These are phyloP conservation scores for Phrynosoma blainvillii DNA, from an alignment of 2,113 vertebrate species.

Conservation along the genomic window DNA sequence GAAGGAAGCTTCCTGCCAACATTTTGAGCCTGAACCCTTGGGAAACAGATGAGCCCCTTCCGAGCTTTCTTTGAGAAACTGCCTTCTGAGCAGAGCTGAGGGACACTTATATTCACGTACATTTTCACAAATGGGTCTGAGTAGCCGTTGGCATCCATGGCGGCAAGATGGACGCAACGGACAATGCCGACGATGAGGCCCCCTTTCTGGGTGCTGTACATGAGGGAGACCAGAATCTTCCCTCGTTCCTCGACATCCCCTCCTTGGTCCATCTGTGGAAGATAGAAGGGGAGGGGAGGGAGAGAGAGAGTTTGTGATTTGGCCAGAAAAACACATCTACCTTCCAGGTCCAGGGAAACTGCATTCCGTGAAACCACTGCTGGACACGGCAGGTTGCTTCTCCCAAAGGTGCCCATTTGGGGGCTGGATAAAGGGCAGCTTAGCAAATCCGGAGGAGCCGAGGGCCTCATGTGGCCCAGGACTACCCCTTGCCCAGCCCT, in stretches of 20 bases:
- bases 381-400: too few relatives aligned
- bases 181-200: conserved; percentile 91
- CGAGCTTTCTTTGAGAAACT: too few relatives aligned
- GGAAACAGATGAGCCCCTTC: not conserved
- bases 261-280: conserved; percentile 82
- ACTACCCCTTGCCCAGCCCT: too few relatives aligned
- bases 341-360: not conserved
- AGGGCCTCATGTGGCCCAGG: too few relatives aligned
- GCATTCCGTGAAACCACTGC: too few relatives aligned
- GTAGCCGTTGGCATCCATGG: conserved; percentile 98
- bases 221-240: conserved; percentile 93
- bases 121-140: conserved; percentile 98
- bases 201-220: conserved; percentile 92
- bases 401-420: too few relatives aligned
- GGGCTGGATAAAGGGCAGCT: too few relatives aligned
- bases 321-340: not conserved
- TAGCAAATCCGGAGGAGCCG: too few relatives aligned
- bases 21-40: not conserved
- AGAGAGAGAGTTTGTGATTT: not conserved
- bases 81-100: too few relatives aligned
- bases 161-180: conserved; percentile 93
- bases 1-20: not conserved
- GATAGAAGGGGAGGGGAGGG: accelerated
- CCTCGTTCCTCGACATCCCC: conserved; percentile 90
- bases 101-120: conserved; percentile 72